Evolutionary conservation across 1,140 invertebrate genomes (phyloP), one percentile per base, ranked within the genome.

Genomic region (Meteorus sp.): DNA sequence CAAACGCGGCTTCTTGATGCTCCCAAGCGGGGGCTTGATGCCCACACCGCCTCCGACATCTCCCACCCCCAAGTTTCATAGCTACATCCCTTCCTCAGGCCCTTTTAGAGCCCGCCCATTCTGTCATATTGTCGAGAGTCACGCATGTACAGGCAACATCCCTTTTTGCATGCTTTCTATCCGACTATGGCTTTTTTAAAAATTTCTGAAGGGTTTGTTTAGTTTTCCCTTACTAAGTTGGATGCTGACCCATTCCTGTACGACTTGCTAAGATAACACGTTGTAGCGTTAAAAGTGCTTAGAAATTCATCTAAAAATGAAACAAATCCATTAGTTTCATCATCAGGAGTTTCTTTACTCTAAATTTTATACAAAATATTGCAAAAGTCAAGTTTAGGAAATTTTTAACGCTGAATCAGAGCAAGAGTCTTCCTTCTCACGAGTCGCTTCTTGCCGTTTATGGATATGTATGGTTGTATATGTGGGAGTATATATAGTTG

Each of bases 1-100:
- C 72, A 65, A 68, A 69, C 66, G 66, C 69, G 61, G 70, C 72
- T 76, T 73, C 73, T 73, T 76, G 70, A 73, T 37, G 74, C 74
- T 73, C 70, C 74, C 69, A 73, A 66, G 69, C 43, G 59, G 59
- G 59, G 60, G 54, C 33, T 35, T 17, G 25, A 48, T 11, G 20
- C 23, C 41, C 19, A 7, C 41, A 44, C 15, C 15, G 20, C 41
- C 9, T 19, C 55, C 69, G 48, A 60, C 54, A 45, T 44, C 55
- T 33, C 58, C 15, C 27, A 47, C 56, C 56, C 48, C 47, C 63
- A 59, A 59, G 52, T 33, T 59, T 7, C 50, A n/a, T n/a, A n/a
- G n/a, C 48, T 19, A 31, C 50, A 2, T 47, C 39, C 54, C 35
- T 50, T 44, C 54, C 54, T 29, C n/a, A 41, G 13, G 41, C 45